Base-by-base conservation (phyloP, 53 echinoderm and acorn worm genomes). In the Paracentrotus lividus region DNA sequence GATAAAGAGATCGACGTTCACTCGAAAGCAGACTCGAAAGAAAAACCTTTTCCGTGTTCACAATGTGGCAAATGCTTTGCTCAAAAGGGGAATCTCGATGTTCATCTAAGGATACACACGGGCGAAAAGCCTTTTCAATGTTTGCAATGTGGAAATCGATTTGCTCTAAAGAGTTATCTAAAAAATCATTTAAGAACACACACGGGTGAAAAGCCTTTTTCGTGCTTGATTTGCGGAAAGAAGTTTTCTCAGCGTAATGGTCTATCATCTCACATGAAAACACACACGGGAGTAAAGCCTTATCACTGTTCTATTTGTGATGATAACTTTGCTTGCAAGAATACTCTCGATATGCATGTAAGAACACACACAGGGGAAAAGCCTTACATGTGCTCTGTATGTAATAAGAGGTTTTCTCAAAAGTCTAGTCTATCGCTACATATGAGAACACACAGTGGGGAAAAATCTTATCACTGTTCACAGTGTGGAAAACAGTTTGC, bases 351-450 rank as follows among this genome's bases (percentile, higher is more conserved):
- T 31, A 33, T 67, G 32, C 67, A 67, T 67, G 3, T 67, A 8
- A 67, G 67, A 40, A 72, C 72, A 36, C 72, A 72, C 40, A 72
- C 16, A 20, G 40, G 40, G 40, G 72, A 72, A 72, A 72, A 40
- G 72, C 72, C 72, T 40, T 72, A 72, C 21, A 15, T 20, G 40
- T 72, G 72, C 20, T 72, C 72, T 8, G 72, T 72, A 4, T 72
- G 72, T 40, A 21, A 20, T 40, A 72, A 40, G 72, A 36, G 72
- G 16, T 72, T 72, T 40, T 72, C 38, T 72, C 72, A 72, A 6
- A 1, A 40, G 18, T 14, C 18, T 18, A 40, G 33, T 6, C 36
- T 72, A 9, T 38, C 40, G 1, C 18, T 40, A 38, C 72, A 72
- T 32, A 72, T 72, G 72, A 72, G 36, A 15, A 72, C 38, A 2